These are phyloP conservation scores for Pocillopora verrucosa DNA, from an alignment of 64 coral and sea anemone genomes.

Conservation along the genomic window DNA sequence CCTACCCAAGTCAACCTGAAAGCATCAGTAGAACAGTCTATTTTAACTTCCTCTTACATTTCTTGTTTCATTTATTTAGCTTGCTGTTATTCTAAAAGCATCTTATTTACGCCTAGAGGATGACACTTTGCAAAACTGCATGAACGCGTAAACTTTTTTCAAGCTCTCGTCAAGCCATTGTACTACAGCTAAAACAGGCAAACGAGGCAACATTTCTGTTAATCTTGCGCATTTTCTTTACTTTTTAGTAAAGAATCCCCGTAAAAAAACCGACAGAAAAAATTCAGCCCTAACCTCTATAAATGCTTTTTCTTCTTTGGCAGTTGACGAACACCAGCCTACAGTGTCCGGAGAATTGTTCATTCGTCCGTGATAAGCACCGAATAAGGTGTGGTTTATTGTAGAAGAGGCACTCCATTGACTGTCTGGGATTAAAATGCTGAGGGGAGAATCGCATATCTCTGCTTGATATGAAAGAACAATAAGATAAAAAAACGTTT, in stretches of 20 bases:
- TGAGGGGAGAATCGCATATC: constrained; percentile 70
- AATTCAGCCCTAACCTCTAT: constrained; percentile 8
- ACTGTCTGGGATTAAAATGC: constrained; percentile 63
- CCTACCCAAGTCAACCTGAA: constrained; percentile 77
- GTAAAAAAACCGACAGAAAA: neutral
- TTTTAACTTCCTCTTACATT: too few relatives aligned
- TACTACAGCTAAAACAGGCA: too few relatives aligned
- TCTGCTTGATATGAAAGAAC: neutral
- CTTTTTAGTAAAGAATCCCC: too few relatives aligned
- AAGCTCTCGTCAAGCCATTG: too few relatives aligned
- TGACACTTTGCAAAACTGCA: too few relatives aligned
- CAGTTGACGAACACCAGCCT: constrained; percentile 75
- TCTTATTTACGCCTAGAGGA: too few relatives aligned
- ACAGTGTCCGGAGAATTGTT: constrained; percentile 25
- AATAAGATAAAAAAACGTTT: neutral
- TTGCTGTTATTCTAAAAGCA: too few relatives aligned
- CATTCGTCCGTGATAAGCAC: constrained; percentile 58
- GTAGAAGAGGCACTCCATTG: constrained; percentile 69
- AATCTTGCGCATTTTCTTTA: too few relatives aligned
- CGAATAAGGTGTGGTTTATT: constrained; percentile 25
- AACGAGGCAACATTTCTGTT: too few relatives aligned
- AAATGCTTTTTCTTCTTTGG: constrained; percentile 58
- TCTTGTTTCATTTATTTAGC: too few relatives aligned
- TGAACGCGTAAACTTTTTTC: too few relatives aligned
- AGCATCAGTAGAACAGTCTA: neutral